A percentile compares a stretch with the other conserved stretches of the same genome.
Evolutionary conservation across 2,113 vertebrate species (phyloP).

Genomic region (Leptobrachium ailaonicum): DNA sequence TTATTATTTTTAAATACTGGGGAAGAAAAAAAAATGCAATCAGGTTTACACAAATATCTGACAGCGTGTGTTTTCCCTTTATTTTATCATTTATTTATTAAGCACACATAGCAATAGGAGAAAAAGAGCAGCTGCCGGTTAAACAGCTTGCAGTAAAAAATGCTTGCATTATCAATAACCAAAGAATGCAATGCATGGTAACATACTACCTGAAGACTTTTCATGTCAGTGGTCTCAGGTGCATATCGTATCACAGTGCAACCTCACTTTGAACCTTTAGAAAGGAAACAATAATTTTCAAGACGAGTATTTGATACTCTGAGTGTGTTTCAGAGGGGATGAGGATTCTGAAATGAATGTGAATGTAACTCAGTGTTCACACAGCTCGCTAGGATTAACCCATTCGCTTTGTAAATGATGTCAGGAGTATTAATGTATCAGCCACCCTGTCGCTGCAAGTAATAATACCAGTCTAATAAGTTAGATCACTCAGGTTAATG

Average conservation of each 20-base stretch:
- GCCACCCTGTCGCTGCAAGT: too few species aligned
- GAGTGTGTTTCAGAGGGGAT: slow-evolving; percentile 49
- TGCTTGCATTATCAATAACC: slow-evolving; percentile 38
- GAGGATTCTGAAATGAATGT: slow-evolving; percentile 41
- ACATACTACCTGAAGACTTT: slow-evolving; percentile 33
- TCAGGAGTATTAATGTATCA: too few species aligned
- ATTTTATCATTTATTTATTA: not conserved
- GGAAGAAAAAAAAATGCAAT: too few species aligned
- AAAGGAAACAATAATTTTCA: slow-evolving; percentile 59
- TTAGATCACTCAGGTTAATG: too few species aligned
- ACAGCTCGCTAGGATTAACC: slow-evolving; percentile 14
- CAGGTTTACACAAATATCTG: too few species aligned
- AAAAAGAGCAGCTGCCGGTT: slow-evolving; percentile 15
- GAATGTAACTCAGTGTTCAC: slow-evolving; percentile 41
- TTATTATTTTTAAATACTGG: too few species aligned
- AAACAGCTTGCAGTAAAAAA: slow-evolving; percentile 34
- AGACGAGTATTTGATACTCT: slow-evolving; percentile 60
- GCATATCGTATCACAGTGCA: slow-evolving; percentile 64
- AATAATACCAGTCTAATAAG: too few species aligned
- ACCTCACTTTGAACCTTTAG: slow-evolving; percentile 62
- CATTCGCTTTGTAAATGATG: slow-evolving; percentile 21
- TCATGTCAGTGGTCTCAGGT: slow-evolving; percentile 54
- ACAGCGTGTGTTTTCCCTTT: too few species aligned
- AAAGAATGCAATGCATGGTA: slow-evolving; percentile 46
- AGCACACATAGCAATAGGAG: not conserved